Percentiles rank a stretch among this genome's conserved stretches.
Conservation (phyloP, 2,113 vertebrate species). For the Meles meles region DNA sequence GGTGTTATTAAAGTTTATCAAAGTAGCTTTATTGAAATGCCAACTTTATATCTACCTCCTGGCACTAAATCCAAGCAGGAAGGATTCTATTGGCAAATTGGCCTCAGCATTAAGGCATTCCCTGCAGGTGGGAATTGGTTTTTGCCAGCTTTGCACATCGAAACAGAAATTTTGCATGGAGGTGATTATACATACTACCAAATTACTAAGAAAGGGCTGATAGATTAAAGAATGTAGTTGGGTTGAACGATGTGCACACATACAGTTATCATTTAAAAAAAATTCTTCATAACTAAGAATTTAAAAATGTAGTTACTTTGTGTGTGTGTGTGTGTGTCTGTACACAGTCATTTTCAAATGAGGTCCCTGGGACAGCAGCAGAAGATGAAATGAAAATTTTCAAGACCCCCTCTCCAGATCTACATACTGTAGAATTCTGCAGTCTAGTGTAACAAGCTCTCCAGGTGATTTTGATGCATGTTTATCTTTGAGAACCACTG, state of each 20-base stretch:
- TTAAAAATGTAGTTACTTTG: neutral
- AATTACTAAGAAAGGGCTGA: neutral
- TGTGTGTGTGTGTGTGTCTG: neutral
- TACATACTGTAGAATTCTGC: neutral
- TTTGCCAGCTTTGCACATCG: neutral
- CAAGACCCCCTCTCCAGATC: neutral
- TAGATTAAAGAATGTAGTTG: neutral
- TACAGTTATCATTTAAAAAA: neutral
- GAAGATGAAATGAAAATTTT: neutral
- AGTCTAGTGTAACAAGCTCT: neutral
- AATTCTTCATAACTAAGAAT: neutral
- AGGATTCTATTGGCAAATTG: constrained; percentile 36
- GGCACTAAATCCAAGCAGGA: constrained; percentile 31
- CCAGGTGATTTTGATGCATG: neutral
- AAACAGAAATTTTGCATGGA: neutral
- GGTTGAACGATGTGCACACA: neutral
- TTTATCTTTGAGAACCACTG: neutral
- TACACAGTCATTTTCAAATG: neutral
- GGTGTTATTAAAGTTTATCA: constrained; percentile 56
- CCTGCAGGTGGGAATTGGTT: constrained; percentile 6
- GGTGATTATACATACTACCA: neutral
- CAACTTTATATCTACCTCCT: constrained; percentile 45
- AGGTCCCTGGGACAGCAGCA: neutral
- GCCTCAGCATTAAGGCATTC: constrained; percentile 38
- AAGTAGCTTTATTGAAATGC: constrained; percentile 60